Conservation (phyloP, 2,113 vertebrate species). For the Semnornis frantzii region DNA sequence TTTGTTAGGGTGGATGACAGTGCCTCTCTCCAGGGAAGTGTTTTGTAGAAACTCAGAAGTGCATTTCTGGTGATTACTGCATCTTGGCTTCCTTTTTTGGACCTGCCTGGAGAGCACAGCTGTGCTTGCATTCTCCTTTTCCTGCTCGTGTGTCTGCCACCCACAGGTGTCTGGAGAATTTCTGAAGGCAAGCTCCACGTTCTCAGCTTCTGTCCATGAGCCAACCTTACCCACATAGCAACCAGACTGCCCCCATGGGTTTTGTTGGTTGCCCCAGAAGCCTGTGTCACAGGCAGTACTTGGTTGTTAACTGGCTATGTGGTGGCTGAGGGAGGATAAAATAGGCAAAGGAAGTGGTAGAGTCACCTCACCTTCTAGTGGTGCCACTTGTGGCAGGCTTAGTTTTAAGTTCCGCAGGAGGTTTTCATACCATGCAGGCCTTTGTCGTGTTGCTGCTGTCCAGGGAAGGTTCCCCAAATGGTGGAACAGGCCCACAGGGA, state of each 20-base stretch:
- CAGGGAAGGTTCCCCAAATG: rapidly evolving
- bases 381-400: not conserved
- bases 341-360: not conserved
- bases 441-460: not conserved
- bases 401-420: not conserved
- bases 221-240: rapidly evolving
- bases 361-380: not conserved
- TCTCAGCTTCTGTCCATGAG: not conserved
- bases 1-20: not conserved
- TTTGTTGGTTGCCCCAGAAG: not conserved
- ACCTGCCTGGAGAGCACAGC: not conserved
- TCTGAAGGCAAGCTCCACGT: not conserved
- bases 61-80: not conserved
- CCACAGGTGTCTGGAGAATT: not conserved
- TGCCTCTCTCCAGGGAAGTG: not conserved
- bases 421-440: not conserved
- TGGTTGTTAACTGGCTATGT: not conserved
- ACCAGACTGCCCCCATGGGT: not conserved
- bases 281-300: not conserved
- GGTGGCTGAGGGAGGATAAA: not conserved
- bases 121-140: not conserved
- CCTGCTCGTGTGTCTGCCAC: rapidly evolving
- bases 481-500: not conserved
- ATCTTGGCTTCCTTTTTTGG: not conserved
- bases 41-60: not conserved